These are phyloP conservation scores for Clepsis dumicolana DNA, from an alignment of 2,888 invertebrate genomes.

Conservation along the genomic window DNA sequence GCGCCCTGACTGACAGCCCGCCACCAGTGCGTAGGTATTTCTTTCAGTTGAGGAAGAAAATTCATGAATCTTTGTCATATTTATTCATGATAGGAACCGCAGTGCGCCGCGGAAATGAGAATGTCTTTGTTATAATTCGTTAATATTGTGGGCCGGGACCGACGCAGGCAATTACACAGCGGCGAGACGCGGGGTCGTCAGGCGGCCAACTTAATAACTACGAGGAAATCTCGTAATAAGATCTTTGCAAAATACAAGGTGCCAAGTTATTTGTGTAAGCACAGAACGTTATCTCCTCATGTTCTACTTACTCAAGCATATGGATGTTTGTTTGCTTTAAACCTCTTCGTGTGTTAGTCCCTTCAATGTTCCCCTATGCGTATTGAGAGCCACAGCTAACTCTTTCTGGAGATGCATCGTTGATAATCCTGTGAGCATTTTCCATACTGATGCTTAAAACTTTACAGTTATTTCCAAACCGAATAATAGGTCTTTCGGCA, in stretches of 20 bases:
- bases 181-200: constrained; percentile 30
- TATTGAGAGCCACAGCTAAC: too few relatives aligned
- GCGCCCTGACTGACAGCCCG: constrained; percentile 2
- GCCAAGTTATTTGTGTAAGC: constrained; percentile 18
- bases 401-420: too few relatives aligned
- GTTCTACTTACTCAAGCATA: neutral
- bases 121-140: constrained; percentile 52
- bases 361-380: too few relatives aligned
- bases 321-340: neutral
- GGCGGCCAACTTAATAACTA: constrained; percentile 37
- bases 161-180: constrained; percentile 32
- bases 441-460: too few relatives aligned
- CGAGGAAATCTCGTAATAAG: constrained; percentile 19
- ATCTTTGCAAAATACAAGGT: constrained; percentile 16
- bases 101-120: constrained; percentile 54
- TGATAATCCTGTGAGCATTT: too few relatives aligned
- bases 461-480: too few relatives aligned
- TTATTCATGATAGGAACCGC: constrained; percentile 58
- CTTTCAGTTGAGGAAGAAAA: constrained; percentile 48
- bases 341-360: neutral
- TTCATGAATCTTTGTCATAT: constrained; percentile 56
- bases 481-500: too few relatives aligned
- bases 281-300: neutral
- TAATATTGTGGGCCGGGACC: constrained; percentile 30
- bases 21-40: constrained; percentile 29